phyloP scores from a whole-genome alignment of 2,797 vertebrate species.

The Sebastolobus altivelis region DNA sequence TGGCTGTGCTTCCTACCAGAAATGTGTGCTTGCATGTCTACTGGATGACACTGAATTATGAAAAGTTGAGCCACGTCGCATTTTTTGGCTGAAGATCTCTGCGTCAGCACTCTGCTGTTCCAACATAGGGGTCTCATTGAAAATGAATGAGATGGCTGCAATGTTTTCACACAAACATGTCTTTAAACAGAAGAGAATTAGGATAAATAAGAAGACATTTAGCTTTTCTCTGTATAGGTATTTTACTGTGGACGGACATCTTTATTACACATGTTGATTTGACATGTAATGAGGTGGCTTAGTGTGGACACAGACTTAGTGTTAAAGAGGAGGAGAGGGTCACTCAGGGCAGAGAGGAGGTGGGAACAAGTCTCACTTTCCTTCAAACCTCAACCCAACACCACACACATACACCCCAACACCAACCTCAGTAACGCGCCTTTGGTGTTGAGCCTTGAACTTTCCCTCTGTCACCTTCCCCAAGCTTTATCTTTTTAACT shows the following conservation, averaged over 20 bases:
- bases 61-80: not conserved
- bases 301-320: not conserved
- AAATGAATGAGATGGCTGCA: not conserved
- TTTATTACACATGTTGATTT: not conserved
- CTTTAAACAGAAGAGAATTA: not conserved
- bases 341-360: constrained; percentile 15
- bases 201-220: not conserved
- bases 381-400: constrained; percentile 19
- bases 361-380: constrained; percentile 52
- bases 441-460: constrained; percentile 68
- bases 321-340: constrained; percentile 13
- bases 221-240: not conserved
- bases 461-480: constrained; percentile 74
- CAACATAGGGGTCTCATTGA: not conserved
- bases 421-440: constrained; percentile 22
- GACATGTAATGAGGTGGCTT: not conserved
- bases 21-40: not conserved
- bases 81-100: no score
- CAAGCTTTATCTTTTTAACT: constrained; percentile 78
- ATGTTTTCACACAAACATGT: no score
- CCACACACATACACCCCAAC: not conserved
- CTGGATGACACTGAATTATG: not conserved
- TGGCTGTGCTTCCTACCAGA: no score
- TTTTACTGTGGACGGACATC: not conserved
- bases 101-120: no score